Percentiles rank a stretch among this genome's conserved stretches.
These are phyloP conservation scores for Sphaerodactylus townsendi DNA, from an alignment of 2,113 vertebrate species.

Conservation along the genomic window DNA sequence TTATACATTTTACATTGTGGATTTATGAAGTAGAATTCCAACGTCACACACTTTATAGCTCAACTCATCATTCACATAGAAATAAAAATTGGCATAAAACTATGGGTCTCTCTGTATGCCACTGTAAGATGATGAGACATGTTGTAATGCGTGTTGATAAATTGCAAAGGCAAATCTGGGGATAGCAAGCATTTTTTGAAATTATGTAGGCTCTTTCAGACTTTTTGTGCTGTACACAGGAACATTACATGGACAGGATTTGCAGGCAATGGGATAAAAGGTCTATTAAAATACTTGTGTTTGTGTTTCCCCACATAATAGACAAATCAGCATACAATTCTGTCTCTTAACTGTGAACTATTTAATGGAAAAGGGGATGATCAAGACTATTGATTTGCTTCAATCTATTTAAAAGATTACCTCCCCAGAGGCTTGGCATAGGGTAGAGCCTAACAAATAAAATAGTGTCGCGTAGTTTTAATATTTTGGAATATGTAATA, in stretches of 20 bases:
- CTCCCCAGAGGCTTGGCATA: neutral
- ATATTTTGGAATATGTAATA: neutral
- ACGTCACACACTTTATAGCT: neutral
- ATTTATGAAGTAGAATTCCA: slow-evolving; percentile 2
- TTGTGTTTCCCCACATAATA: neutral
- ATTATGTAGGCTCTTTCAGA: neutral
- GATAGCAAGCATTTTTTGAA: neutral
- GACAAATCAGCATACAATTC: neutral
- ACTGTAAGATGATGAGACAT: too few relatives aligned
- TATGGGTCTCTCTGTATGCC: neutral
- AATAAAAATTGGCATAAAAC: neutral
- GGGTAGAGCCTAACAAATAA: neutral
- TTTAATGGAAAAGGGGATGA: neutral
- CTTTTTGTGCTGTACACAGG: neutral
- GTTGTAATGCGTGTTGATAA: too few relatives aligned
- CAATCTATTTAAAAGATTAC: neutral
- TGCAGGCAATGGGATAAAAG: slow-evolving; percentile 14
- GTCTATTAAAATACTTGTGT: neutral
- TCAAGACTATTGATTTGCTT: neutral
- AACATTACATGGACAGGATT: neutral
- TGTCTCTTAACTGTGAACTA: neutral
- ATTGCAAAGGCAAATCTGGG: slow-evolving; percentile 19
- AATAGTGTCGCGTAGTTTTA: neutral
- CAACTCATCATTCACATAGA: neutral
- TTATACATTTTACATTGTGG: neutral